Percentiles rank a stretch among this genome's conserved stretches.
phyloP scores from a whole-genome alignment of 2,113 vertebrate species.

The Beaufortia kweichowensis region DNA sequence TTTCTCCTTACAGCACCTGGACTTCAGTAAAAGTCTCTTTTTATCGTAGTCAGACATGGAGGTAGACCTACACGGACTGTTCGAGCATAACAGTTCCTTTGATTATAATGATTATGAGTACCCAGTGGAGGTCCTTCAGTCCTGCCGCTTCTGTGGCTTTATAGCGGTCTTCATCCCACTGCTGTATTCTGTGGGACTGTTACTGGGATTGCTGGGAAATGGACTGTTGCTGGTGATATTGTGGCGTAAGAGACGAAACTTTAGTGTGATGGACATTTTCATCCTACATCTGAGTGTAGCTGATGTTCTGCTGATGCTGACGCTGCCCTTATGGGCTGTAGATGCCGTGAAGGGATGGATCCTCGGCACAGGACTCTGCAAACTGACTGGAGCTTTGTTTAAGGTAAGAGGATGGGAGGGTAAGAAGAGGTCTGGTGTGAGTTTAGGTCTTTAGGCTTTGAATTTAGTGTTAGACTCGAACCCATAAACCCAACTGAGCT shows the following conservation, averaged over 20 bases:
- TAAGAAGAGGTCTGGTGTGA: no score
- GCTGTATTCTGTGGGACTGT: constrained; percentile 68
- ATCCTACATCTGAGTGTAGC: constrained; percentile 74
- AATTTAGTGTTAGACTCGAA: background rate
- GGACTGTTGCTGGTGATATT: constrained; percentile 70
- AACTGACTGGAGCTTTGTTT: constrained; percentile 76
- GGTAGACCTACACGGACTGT: constrained; percentile 53
- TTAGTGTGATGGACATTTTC: constrained; percentile 77
- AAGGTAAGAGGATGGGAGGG: constrained; percentile 67
- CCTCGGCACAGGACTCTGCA: constrained; percentile 76
- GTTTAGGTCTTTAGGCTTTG: background rate
- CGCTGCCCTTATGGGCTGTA: constrained; percentile 77
- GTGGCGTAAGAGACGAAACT: constrained; percentile 60
- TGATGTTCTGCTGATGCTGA: constrained; percentile 77
- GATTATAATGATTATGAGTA: constrained; percentile 56
- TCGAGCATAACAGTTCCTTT: constrained; percentile 37
- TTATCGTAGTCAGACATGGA: constrained; percentile 51
- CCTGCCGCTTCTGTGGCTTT: constrained; percentile 47
- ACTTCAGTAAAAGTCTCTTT: constrained; percentile 18
- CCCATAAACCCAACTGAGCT: no score
- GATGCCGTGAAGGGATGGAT: constrained; percentile 72
- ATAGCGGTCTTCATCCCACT: constrained; percentile 62
- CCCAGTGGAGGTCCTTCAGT: constrained; percentile 16
- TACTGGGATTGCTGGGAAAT: constrained; percentile 79
- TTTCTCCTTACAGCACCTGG: background rate